Percentiles rank a stretch among this genome's conserved stretches.
Conservation (phyloP, 2,113 vertebrate species). For the Trematomus loennbergii region DNA sequence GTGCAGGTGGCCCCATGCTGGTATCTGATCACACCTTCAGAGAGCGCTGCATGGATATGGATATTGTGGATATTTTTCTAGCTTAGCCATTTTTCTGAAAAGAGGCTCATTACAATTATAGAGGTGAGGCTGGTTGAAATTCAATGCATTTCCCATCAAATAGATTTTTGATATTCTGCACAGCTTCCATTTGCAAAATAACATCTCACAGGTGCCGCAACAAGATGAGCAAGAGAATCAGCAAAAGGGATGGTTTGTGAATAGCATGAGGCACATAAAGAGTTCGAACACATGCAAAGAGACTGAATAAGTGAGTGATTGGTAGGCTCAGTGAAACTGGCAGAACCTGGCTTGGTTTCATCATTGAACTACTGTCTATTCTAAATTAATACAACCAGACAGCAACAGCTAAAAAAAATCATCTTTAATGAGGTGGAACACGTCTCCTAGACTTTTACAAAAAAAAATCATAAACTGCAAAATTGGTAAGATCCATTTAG, state of each 20-base stretch:
- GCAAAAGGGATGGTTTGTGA: too few relatives aligned
- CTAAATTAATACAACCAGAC: background rate
- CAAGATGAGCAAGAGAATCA: background rate
- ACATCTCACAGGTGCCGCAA: background rate
- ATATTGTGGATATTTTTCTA: background rate
- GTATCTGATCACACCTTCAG: background rate
- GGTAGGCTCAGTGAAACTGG: background rate
- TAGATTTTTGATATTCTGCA: background rate
- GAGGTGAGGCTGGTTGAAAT: background rate
- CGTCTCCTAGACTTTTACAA: background rate
- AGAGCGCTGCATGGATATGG: background rate
- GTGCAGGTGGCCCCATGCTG: background rate
- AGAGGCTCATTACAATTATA: background rate
- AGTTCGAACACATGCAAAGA: background rate
- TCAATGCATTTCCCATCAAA: slow-evolving; percentile 1
- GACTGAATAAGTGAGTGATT: background rate
- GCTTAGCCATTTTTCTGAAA: slow-evolving; percentile 11
- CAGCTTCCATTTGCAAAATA: background rate
- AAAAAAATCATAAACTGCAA: background rate
- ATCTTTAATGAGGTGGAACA: background rate
- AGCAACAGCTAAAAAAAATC: background rate
- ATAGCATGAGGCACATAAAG: background rate
- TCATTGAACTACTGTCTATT: background rate
- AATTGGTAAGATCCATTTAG: background rate
- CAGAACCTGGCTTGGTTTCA: background rate